Percentiles rank a stretch among this genome's conserved stretches.
These are phyloP conservation scores for Rostratula benghalensis DNA, from an alignment of 2,113 vertebrate species.

Conservation along the genomic window DNA sequence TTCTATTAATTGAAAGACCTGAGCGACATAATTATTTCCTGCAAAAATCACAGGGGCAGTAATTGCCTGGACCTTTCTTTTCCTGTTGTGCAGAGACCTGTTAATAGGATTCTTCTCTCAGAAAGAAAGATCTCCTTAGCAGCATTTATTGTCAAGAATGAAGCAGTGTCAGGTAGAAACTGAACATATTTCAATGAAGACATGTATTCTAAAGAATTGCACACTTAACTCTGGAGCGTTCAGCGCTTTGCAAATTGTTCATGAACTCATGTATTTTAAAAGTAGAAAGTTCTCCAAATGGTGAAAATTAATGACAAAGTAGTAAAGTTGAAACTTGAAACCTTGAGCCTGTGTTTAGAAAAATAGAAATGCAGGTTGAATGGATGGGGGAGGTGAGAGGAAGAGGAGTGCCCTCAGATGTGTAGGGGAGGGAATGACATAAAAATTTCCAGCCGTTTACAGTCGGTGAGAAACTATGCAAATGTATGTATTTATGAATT, in stretches of 20 bases:
- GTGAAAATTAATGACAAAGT: not conserved
- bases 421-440: not conserved
- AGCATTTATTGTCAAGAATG: not conserved
- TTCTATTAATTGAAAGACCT: not conserved
- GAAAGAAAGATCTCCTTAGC: not conserved
- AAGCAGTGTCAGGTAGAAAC: not conserved
- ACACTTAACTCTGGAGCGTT: not conserved
- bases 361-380: not conserved
- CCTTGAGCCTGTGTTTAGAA: not conserved
- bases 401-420: not conserved
- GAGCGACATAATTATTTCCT: not conserved
- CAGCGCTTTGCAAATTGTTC: rapidly evolving
- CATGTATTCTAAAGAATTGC: not conserved
- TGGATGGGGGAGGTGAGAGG: not conserved
- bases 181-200: not conserved
- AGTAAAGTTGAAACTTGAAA: not conserved
- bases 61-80: not conserved
- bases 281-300: not conserved
- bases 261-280: not conserved
- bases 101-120: not conserved
- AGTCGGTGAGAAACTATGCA: not conserved
- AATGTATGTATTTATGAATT: not conserved
- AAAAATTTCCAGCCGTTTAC: not conserved
- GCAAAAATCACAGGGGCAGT: not conserved
- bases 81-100: not conserved